A percentile compares a stretch with the other conserved stretches of the same genome.
phyloP scores from a whole-genome alignment of 2,888 invertebrate genomes.

The Trichopria drosophilae region DNA sequence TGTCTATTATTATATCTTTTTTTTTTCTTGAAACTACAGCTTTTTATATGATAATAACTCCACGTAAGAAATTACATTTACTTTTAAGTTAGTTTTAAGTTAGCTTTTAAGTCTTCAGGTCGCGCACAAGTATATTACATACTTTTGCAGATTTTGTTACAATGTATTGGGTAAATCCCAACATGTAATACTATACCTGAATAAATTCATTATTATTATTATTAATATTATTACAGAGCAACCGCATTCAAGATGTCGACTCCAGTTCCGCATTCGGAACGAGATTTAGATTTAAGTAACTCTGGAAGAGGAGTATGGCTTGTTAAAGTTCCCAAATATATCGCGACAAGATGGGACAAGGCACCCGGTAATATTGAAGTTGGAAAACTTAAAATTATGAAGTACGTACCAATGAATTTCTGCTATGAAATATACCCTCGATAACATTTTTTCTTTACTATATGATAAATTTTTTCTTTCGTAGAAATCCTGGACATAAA shows the following conservation, averaged over 20 bases:
- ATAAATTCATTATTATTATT: too few species aligned
- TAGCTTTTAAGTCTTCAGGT: too few species aligned
- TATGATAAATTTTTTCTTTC: constrained; percentile 15
- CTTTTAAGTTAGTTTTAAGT: too few species aligned
- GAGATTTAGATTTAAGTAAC: constrained; percentile 84
- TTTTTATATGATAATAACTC: too few species aligned
- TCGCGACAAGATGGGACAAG: constrained; percentile 93
- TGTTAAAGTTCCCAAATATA: constrained; percentile 94
- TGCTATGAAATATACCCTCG: neutral
- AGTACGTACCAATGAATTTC: constrained; percentile 62
- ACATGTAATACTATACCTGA: too few species aligned
- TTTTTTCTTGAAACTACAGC: too few species aligned
- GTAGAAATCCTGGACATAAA: constrained; percentile 72
- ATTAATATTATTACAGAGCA: too few species aligned
- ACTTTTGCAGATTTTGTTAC: too few species aligned
- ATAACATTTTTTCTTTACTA: neutral
- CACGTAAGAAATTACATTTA: too few species aligned
- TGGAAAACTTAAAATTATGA: constrained; percentile 85
- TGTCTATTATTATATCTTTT: too few species aligned
- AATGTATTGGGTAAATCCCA: too few species aligned
- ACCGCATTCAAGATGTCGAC: constrained; percentile 33
- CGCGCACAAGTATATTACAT: too few species aligned
- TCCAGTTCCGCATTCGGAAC: constrained; percentile 66
- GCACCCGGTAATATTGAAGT: constrained; percentile 89
- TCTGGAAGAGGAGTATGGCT: constrained; percentile 93